These are phyloP conservation scores for Halcyon chelicuti DNA, from an alignment of 2,797 vertebrate species.

Conservation along the genomic window DNA sequence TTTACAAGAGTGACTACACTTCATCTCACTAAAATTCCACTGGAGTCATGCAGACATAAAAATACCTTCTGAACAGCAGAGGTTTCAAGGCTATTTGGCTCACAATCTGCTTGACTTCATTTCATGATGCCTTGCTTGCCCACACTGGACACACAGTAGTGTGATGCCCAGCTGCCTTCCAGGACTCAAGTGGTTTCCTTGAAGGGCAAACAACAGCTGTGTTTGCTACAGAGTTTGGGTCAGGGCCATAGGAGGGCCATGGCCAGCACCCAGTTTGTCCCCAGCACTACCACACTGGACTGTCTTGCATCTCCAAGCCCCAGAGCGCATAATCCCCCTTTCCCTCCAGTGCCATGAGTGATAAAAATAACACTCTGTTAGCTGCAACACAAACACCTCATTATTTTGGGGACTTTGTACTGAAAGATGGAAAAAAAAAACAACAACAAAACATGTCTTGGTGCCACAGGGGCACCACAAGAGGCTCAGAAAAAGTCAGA, in stretches of 20 bases:
- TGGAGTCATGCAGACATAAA: not conserved
- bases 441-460: not conserved
- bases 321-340: not conserved
- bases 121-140: not conserved
- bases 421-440: not conserved
- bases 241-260: not conserved
- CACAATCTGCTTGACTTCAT: not conserved
- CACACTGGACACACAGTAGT: rapidly evolving
- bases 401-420: not conserved
- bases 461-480: not conserved
- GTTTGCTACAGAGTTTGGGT: rapidly evolving
- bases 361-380: not conserved
- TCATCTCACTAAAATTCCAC: not conserved
- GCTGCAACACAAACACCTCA: not conserved
- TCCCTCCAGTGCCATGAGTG: not conserved
- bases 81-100: not conserved
- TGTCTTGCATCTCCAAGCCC: not conserved
- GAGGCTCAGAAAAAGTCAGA: not conserved
- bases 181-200: not conserved
- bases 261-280: not conserved
- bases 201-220: not conserved
- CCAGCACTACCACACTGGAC: not conserved
- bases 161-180: not conserved
- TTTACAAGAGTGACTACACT: not conserved
- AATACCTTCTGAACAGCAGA: not conserved